Evolutionary conservation across 2,113 vertebrate species (phyloP), one percentile per base, ranked within the genome.

Genomic region (Struthio camelus): DNA sequence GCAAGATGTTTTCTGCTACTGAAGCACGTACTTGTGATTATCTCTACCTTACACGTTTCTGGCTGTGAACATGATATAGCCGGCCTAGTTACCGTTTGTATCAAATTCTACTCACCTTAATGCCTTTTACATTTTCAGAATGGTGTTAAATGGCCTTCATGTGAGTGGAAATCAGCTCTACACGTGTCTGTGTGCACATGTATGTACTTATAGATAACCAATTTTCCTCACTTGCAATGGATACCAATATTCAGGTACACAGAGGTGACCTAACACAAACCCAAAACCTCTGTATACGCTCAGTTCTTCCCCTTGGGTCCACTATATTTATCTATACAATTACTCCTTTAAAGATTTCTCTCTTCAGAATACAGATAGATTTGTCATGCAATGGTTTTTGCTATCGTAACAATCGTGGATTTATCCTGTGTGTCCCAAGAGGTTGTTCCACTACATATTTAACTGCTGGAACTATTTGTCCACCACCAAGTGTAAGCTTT

Each of bases 111-210:
- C n/a, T 78, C 79, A n/a, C 13, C 20, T 80, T 64, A 64, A 64
- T 28, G 14, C 6, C 8, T 86, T 84, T 85, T 79, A 36, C 13
- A 17, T 78, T 15, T 36, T 20, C 32, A 56, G 40, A 75, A 66
- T 34, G 38, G 11, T 66, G 38, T 69, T 73, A 79, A 56, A 70
- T 54, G 14, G 3, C 28, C 24, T 72, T 48, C 28, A 14, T 6
- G 40, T 20, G 71, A 51, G 77, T 28, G 24, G 44, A 87, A 93
- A 81, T 53, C 6, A 72, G 22, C 20, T 67, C 58, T 67, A 15
- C 32, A 19, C 0, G 0, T 62, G 42, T 25, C 51, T 61, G 0
- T 58, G 5, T 48, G 40, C 48, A 11, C 8, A 51, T 0, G 0
- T 20, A 10, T 48, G 25, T 61, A 23, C 38, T 54, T 44, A 28